These are phyloP conservation scores for Seriola quinqueradiata DNA, from an alignment of 2,113 vertebrate species.

Conservation along the genomic window DNA sequence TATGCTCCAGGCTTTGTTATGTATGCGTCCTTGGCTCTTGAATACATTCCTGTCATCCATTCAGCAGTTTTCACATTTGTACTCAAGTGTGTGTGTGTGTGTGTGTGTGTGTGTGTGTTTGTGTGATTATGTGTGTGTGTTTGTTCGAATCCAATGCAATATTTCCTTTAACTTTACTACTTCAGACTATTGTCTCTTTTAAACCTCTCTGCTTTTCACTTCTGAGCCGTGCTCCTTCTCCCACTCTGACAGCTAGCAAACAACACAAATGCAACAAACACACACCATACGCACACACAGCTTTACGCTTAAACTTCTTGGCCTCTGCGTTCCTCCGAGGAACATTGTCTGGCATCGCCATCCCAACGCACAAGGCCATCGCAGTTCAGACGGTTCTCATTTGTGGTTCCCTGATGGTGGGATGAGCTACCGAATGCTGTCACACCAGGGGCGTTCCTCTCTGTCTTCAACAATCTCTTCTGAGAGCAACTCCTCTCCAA, in stretches of 20 bases:
- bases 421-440: no score
- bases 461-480: neutral
- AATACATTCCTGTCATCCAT: constrained; percentile 69
- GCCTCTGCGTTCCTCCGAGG: no score
- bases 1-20: constrained; percentile 68
- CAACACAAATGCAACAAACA: constrained; percentile 42
- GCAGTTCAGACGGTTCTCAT: no score
- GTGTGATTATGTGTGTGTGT: neutral
- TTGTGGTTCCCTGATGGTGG: no score
- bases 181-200: constrained; percentile 45
- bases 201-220: constrained; percentile 36
- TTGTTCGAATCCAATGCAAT: constrained; percentile 43
- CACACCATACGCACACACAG: neutral
- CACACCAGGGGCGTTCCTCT: no score
- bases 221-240: constrained; percentile 42
- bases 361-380: no score
- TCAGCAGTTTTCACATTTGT: constrained; percentile 64
- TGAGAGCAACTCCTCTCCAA: neutral
- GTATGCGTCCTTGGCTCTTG: constrained; percentile 74
- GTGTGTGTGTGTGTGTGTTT: constrained; percentile 30
- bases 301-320: constrained; percentile 33
- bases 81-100: constrained; percentile 25
- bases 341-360: no score
- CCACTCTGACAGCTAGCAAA: constrained; percentile 58
- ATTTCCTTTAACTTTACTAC: constrained; percentile 54